Conservation (phyloP, 2,113 vertebrate species). For the Delphinapterus leucas region DNA sequence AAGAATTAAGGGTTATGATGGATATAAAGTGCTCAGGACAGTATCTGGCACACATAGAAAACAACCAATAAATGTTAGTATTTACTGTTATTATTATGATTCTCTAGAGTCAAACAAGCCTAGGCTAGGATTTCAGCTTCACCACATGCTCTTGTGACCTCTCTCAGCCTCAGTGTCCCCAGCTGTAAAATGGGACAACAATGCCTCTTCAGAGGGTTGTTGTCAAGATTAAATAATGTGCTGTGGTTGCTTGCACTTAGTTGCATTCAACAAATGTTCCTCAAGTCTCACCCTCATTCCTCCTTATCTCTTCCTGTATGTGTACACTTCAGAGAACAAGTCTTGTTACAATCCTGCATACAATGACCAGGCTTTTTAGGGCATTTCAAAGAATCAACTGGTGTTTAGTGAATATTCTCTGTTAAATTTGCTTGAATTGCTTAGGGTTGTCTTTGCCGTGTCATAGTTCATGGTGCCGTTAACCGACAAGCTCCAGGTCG, state of each 20-base stretch:
- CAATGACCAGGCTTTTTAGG: background rate
- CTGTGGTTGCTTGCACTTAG: background rate
- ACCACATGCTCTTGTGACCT: background rate
- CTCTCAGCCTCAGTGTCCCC: background rate
- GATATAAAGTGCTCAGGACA: background rate
- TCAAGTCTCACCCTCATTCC: background rate
- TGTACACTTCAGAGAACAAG: background rate
- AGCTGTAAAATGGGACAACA: background rate
- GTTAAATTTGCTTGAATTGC: background rate
- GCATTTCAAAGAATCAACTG: background rate
- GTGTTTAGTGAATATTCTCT: background rate
- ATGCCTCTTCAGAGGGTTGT: background rate
- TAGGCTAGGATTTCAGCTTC: background rate
- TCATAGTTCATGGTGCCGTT: background rate
- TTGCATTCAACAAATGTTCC: background rate
- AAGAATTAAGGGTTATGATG: background rate
- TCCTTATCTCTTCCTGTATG: background rate
- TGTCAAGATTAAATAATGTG: background rate
- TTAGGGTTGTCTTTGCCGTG: background rate
- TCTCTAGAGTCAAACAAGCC: background rate
- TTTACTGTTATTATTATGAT: background rate
- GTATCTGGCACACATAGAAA: accelerated
- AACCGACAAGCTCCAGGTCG: background rate
- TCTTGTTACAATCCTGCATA: background rate
- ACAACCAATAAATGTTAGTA: background rate